Percentiles rank a stretch among this genome's conserved stretches.
These are phyloP conservation scores for Aplochiton taeniatus DNA, from an alignment of 2,797 vertebrate genomes.

Conservation along the genomic window DNA sequence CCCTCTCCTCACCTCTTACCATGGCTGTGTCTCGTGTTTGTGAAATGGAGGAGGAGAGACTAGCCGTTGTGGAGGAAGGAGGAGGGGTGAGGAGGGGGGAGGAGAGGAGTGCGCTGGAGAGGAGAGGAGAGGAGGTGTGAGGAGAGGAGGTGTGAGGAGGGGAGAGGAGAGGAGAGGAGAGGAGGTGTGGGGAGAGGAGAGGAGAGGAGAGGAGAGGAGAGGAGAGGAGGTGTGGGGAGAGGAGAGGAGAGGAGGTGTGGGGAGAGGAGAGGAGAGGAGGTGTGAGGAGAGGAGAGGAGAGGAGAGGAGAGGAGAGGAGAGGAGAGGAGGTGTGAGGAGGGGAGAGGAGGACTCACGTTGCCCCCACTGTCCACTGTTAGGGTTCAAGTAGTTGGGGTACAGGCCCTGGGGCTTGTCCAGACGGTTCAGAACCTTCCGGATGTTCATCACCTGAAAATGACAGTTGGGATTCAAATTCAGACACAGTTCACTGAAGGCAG, in stretches of 20 bases:
- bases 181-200: neutral
- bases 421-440: constrained; percentile 90
- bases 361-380: constrained; percentile 98
- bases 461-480: neutral
- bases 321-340: neutral
- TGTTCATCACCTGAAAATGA: constrained; percentile 90
- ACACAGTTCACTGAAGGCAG: neutral
- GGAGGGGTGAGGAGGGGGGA: neutral
- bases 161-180: neutral
- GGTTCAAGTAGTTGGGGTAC: constrained; percentile 98
- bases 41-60: neutral
- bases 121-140: neutral
- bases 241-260: neutral
- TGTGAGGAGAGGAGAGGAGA: neutral
- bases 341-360: constrained; percentile 87
- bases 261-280: no score
- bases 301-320: neutral
- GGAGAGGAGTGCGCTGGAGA: neutral
- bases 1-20: no score
- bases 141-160: neutral
- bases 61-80: neutral
- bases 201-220: neutral
- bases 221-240: neutral
- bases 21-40: no score
- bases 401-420: constrained; percentile 96